Evolutionary conservation across 2,888 invertebrate genomes (phyloP), one percentile per base, ranked within the genome.

Genomic region (Morinoia aosen): DNA sequence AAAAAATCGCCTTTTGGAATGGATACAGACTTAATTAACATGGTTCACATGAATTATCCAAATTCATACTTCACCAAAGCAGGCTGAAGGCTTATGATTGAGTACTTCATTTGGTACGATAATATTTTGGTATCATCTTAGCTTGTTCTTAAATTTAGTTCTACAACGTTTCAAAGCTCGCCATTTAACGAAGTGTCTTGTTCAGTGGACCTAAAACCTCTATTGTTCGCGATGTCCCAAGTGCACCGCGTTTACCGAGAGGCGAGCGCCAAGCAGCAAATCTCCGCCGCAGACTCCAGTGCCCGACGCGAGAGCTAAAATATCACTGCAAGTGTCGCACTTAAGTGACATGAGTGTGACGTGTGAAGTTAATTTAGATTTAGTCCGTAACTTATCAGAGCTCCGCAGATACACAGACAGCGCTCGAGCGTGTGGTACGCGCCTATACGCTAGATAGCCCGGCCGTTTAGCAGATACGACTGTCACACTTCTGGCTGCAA

Each of bases 351-450:
- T 48, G 16, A 48, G 90, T 90, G 90, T 90, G 90, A 48, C 90
- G 40, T 40, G 90, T 48, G 90, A 25, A 90, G 40, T 90, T 90
- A 90, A 90, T 90, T 90, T 90, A 90, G 90, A 90, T 90, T 90
- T 90, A 90, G 90, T 7, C 40, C 39, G 25, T 90, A 12, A 90
- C 19, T 90, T 90, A 90, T 48, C 40, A 90, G 40, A 40, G 39
- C 40, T 39, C 90, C 25, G 90, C 48, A 48, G 90, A 90, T 90
- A 90, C 90, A 19, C 39, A 3, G 40, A 40, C 39, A 14, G 90
- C 90, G 5, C 40, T 90, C 40, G 14, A 40, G 40, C 39, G 90
- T 25, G 12, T 90, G 90, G 48, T 90, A 39, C 14, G 5, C 90
- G 40, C 76, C 76, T 76, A 16, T 16, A 19, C 33, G 76, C 7